These are phyloP conservation scores for Arion vulgaris DNA, from an alignment of 1,140 invertebrate species.

Conservation along the genomic window DNA sequence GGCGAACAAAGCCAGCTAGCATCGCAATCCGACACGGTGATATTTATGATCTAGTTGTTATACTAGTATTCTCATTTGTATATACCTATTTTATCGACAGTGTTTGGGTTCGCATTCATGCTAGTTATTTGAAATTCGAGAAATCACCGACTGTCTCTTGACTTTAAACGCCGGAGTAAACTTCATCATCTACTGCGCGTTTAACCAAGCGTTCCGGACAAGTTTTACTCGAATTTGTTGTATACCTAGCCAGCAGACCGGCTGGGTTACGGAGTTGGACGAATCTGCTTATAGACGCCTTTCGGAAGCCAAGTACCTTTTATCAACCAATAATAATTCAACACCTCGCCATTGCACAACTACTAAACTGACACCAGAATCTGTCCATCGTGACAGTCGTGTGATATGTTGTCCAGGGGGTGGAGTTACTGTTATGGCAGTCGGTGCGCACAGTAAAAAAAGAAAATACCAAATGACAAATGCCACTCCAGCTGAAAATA, in stretches of 20 bases:
- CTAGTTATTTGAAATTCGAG: conserved; percentile 77
- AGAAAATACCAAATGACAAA: background rate
- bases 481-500: background rate
- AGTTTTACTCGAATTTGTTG: conserved; percentile 60
- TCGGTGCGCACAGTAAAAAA: background rate
- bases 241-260: background rate
- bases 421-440: background rate
- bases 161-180: conserved; percentile 82
- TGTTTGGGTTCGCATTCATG: conserved; percentile 70
- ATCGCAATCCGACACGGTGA: conserved; percentile 71
- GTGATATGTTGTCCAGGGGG: background rate
- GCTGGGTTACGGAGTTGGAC: conserved; percentile 48
- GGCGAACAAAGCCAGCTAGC: conserved; percentile 58
- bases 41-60: conserved; percentile 84
- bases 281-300: conserved; percentile 50
- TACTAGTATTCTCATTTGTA: conserved; percentile 84
- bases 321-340: conserved; percentile 14
- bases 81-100: conserved; percentile 78
- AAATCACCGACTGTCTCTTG: conserved; percentile 83
- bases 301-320: conserved; percentile 37
- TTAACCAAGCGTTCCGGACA: conserved; percentile 81
- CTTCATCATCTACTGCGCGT: conserved; percentile 84
- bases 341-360: background rate
- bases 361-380: background rate
- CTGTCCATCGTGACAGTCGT: background rate